These are phyloP conservation scores for Pampusana beccarii DNA, from an alignment of 2,113 vertebrate species.

Conservation along the genomic window DNA sequence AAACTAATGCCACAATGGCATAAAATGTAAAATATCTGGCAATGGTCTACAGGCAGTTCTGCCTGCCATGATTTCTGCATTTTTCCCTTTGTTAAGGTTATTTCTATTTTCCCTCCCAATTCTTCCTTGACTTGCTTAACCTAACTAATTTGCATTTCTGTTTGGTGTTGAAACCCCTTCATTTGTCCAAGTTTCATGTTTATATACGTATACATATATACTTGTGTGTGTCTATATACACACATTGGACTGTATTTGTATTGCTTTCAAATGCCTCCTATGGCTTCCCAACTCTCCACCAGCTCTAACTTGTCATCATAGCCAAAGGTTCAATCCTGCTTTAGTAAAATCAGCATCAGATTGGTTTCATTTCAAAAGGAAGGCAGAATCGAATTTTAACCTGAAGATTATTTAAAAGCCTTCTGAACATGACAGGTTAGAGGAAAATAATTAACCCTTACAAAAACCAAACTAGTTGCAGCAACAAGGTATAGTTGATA, in stretches of 20 bases:
- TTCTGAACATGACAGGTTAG: neutral
- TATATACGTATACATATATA: neutral
- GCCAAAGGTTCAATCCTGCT: neutral
- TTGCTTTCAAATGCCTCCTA: neutral
- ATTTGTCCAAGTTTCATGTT: neutral
- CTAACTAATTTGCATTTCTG: neutral
- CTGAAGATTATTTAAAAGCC: neutral
- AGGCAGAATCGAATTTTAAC: neutral
- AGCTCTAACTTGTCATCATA: neutral
- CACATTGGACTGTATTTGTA: neutral
- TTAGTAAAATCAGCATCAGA: neutral
- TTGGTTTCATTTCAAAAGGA: neutral
- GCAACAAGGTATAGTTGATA: neutral
- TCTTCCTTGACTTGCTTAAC: neutral
- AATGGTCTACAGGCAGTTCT: neutral
- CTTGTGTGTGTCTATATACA: rapidly evolving
- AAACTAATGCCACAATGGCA: conserved; percentile 1
- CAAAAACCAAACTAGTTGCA: neutral
- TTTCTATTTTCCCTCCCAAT: neutral
- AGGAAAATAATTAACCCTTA: neutral
- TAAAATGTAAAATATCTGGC: conserved; percentile 25
- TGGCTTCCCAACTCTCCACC: neutral
- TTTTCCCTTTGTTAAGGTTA: neutral
- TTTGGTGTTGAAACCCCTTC: neutral
- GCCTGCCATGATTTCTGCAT: neutral